phyloP scores from a whole-genome alignment of 92 coral and sea anemone species.

The Plumapathes pennacea region DNA sequence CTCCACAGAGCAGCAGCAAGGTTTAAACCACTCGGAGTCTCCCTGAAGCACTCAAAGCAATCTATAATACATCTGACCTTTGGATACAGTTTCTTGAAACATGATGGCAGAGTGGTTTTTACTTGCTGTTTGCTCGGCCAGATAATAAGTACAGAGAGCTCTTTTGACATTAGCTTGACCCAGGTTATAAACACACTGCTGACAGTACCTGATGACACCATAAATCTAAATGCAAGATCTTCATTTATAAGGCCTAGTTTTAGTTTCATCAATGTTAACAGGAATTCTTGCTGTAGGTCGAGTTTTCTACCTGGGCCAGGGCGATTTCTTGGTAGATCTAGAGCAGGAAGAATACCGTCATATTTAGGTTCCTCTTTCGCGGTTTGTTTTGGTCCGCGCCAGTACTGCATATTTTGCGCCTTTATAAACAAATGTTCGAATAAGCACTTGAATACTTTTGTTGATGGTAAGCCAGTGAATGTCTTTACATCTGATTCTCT shows the following conservation, averaged over 20 bases:
- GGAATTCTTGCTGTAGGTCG: too few species aligned
- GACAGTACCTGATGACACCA: slow-evolving; percentile 29
- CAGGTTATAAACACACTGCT: slow-evolving; percentile 49
- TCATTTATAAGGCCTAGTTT: too few species aligned
- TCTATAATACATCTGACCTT: slow-evolving; percentile 48
- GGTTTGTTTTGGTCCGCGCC: slow-evolving; percentile 65
- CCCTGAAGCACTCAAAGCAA: slow-evolving; percentile 60
- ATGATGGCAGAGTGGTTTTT: slow-evolving; percentile 28
- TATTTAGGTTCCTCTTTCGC: slow-evolving; percentile 36
- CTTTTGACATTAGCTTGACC: slow-evolving; percentile 54
- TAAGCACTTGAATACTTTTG: slow-evolving; percentile 31
- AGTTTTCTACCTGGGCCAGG: too few species aligned
- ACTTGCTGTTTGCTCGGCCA: slow-evolving; percentile 39
- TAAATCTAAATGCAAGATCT: too few species aligned
- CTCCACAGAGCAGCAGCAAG: slow-evolving; percentile 68
- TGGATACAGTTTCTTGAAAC: slow-evolving; percentile 38
- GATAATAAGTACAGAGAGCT: slow-evolving; percentile 37
- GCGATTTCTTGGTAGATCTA: too few species aligned
- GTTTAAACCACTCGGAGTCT: slow-evolving; percentile 59
- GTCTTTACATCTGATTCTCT: slow-evolving; percentile 33
- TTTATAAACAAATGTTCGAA: slow-evolving; percentile 40
- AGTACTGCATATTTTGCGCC: slow-evolving; percentile 57
- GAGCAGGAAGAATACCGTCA: slow-evolving; percentile 20
- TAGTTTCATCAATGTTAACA: too few species aligned
- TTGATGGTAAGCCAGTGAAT: slow-evolving; percentile 46